Conservation (phyloP, 2,888 invertebrate species). For the Cylloceria caligata region DNA sequence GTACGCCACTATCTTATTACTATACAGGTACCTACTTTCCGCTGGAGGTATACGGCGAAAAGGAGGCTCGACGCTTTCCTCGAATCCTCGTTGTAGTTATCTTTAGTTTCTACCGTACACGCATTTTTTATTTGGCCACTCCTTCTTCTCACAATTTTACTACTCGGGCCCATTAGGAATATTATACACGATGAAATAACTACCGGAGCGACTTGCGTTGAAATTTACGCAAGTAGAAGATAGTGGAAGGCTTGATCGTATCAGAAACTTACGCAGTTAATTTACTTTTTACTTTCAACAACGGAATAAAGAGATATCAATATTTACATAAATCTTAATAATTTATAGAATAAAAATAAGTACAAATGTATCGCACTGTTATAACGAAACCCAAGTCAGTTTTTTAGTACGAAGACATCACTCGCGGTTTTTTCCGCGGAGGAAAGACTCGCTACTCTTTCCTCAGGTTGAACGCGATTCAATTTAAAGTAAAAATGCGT, state of each 20-base stretch:
- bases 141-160: not conserved
- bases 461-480: too few relatives aligned
- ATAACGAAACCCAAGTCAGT: too few relatives aligned
- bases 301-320: too few relatives aligned
- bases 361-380: too few relatives aligned
- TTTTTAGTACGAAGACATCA: too few relatives aligned
- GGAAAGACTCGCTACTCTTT: too few relatives aligned
- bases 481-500: too few relatives aligned
- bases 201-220: not conserved
- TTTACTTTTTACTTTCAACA: too few relatives aligned
- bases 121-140: slow-evolving; percentile 29
- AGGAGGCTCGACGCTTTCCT: slow-evolving; percentile 18
- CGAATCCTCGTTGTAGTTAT: not conserved
- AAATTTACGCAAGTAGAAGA: not conserved
- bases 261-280: too few relatives aligned
- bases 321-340: too few relatives aligned
- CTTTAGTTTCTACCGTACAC: not conserved
- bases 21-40: slow-evolving; percentile 23
- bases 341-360: too few relatives aligned
- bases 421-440: too few relatives aligned
- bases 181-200: not conserved
- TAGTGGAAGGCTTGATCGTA: not conserved
- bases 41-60: not conserved
- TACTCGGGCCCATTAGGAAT: not conserved
- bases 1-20: slow-evolving; percentile 27